Evolutionary conservation across 2,888 invertebrate genomes (phyloP).

Genomic region (Troides oblongomaculatus): DNA sequence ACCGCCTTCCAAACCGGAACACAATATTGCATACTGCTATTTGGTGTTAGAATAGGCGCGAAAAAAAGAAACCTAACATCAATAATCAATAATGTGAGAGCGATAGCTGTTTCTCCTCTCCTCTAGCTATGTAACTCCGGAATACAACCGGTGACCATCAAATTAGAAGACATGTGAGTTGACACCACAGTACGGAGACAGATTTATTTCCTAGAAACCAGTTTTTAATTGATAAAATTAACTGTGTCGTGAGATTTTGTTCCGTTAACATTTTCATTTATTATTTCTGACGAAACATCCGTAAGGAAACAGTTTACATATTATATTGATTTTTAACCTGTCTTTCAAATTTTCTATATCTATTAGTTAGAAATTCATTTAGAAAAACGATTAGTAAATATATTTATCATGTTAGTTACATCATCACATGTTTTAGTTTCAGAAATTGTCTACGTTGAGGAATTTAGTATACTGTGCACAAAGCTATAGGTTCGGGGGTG

Average conservation of each 20-base stretch:
- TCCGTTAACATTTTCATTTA: neutral
- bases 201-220: neutral
- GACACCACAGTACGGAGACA: neutral
- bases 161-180: neutral
- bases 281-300: neutral
- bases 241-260: neutral
- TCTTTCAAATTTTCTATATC: too few relatives aligned
- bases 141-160: neutral
- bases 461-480: too few relatives aligned
- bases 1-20: too few relatives aligned
- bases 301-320: neutral
- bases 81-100: too few relatives aligned
- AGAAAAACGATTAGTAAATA: neutral
- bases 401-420: too few relatives aligned
- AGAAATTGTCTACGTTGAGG: too few relatives aligned
- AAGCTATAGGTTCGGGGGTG: too few relatives aligned
- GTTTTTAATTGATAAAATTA: neutral
- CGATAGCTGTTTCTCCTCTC: too few relatives aligned
- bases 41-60: too few relatives aligned
- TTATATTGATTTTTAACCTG: neutral
- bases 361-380: neutral
- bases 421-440: too few relatives aligned
- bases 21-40: too few relatives aligned
- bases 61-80: too few relatives aligned
- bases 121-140: neutral